Evolutionary conservation across 2,797 vertebrate species (phyloP).

Genomic region (Sebastes dallii): DNA sequence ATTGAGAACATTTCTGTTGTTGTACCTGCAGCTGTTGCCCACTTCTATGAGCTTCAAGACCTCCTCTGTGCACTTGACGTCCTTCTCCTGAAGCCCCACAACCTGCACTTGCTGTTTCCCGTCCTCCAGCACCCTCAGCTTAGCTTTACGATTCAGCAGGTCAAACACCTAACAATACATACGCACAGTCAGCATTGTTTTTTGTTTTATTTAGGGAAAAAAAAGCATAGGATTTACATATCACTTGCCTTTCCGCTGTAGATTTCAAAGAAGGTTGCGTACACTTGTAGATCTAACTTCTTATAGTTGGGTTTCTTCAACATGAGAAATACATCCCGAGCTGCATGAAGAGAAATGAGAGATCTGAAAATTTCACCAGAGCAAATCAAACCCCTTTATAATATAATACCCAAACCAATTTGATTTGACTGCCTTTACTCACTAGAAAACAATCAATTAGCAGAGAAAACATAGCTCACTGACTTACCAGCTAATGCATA

Average conservation of each 20-base stretch:
- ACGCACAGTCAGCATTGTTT: not conserved
- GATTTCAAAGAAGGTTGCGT: conserved; percentile 98
- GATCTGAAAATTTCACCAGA: not conserved
- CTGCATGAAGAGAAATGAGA: conserved; percentile 70
- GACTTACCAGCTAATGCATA: conserved; percentile 94
- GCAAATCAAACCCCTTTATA: not conserved
- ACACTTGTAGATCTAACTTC: conserved; percentile 97
- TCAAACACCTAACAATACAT: conserved; percentile 89
- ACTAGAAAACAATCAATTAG: not conserved
- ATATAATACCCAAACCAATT: not conserved
- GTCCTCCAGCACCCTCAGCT: conserved; percentile 95
- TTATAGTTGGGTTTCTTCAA: conserved; percentile 97
- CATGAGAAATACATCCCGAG: conserved; percentile 98
- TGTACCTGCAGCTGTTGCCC: conserved; percentile 98
- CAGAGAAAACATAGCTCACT: not conserved
- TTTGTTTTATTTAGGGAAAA: not conserved
- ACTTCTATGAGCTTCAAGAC: conserved; percentile 97
- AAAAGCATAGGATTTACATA: not conserved
- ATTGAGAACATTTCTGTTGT: not conserved
- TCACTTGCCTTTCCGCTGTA: conserved; percentile 94
- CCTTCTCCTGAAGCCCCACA: conserved; percentile 93
- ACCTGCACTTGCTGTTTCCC: conserved; percentile 98
- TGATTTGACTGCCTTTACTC: not conserved
- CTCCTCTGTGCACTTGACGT: conserved; percentile 96
- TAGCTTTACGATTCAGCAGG: conserved; percentile 94